Evolutionary conservation across 2,113 vertebrate genomes (phyloP).

Genomic region (Gasterosteus nipponicus): DNA sequence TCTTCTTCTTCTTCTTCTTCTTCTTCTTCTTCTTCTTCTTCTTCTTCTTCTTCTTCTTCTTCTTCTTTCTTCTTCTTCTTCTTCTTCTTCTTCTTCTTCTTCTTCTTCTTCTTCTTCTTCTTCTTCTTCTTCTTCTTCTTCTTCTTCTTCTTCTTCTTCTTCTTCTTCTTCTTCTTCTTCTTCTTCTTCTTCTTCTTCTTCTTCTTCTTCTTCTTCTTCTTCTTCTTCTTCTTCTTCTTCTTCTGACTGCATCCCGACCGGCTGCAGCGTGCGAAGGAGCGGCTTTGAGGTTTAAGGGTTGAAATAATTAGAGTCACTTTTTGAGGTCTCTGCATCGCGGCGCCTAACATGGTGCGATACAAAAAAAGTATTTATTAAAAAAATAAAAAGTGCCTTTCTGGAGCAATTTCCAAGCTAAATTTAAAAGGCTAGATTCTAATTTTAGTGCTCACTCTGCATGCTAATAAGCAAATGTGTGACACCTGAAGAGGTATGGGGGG

Average conservation of each 20-base stretch:
- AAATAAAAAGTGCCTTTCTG: not conserved
- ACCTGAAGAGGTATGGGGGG: no score
- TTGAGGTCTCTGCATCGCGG: conserved; percentile 1
- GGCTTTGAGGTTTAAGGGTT: conserved; percentile 49
- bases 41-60: conserved; percentile 15
- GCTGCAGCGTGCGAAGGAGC: conserved; percentile 30
- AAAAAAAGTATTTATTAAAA: not conserved
- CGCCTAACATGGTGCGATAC: no score
- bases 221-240: conserved; percentile 4
- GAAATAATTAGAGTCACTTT: conserved; percentile 34
- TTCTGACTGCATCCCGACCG: conserved; percentile 7
- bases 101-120: conserved; percentile 4
- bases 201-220: conserved; percentile 15
- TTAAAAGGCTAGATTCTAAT: no score
- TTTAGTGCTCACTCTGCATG: not conserved
- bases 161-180: conserved; percentile 4
- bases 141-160: conserved; percentile 15
- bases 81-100: conserved; percentile 15
- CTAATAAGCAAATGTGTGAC: conserved; percentile 52
- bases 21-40: conserved; percentile 6
- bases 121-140: not conserved
- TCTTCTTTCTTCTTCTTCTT: not conserved
- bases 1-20: not conserved
- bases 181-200: not conserved
- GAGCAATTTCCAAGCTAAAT: not conserved